Conservation (phyloP, 2,888 invertebrate species). For the Cosmorhoe ocellata region DNA sequence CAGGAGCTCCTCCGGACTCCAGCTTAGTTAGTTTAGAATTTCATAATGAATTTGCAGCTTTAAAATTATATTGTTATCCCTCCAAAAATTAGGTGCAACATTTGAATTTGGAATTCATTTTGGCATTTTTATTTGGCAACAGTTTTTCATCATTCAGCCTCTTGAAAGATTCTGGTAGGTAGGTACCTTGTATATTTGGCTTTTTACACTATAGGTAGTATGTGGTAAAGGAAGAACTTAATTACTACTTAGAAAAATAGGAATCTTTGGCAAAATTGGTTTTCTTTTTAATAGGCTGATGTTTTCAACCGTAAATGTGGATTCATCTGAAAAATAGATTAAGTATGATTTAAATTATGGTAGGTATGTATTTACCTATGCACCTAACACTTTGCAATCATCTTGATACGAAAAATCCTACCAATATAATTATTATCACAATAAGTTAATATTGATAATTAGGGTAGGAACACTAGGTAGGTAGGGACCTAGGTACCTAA, state of each 20-base stretch:
- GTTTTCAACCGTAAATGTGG: constrained; percentile 33
- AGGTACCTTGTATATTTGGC: not conserved
- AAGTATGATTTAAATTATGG: no score
- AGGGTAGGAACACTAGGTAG: no score
- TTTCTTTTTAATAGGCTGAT: not conserved
- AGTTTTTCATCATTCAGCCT: constrained; percentile 38
- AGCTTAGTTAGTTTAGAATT: constrained; percentile 31
- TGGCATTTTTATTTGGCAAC: constrained; percentile 42
- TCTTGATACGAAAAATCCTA: no score
- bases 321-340: constrained; percentile 15
- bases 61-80: constrained; percentile 30
- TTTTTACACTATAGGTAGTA: no score
- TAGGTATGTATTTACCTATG: no score
- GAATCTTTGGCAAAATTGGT: no score
- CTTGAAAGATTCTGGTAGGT: constrained; percentile 46
- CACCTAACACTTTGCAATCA: no score
- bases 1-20: constrained; percentile 53
- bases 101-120: constrained; percentile 51
- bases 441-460: no score
- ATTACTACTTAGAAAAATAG: no score
- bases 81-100: constrained; percentile 29
- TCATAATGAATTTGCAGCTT: constrained; percentile 42
- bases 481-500: no score
- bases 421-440: no score
- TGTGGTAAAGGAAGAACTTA: not conserved